phyloP scores from a whole-genome alignment of 2,888 invertebrate genomes.

The Sympetrum striolatum region DNA sequence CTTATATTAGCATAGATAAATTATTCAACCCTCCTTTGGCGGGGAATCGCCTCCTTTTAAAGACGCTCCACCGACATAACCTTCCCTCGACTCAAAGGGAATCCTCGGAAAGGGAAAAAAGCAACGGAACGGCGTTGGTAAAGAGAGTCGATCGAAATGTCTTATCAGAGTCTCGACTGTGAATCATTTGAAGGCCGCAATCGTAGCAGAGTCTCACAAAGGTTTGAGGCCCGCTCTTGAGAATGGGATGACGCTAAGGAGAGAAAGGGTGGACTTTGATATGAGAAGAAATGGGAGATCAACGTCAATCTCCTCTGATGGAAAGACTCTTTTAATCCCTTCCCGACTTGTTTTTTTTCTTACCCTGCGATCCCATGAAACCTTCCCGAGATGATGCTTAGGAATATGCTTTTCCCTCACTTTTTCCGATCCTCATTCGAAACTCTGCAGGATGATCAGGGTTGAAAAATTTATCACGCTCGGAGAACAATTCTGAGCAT shows the following conservation, averaged over 20 bases:
- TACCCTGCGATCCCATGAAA: background rate
- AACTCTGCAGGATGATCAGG: too few relatives aligned
- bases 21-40: background rate
- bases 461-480: too few relatives aligned
- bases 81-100: background rate
- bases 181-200: background rate
- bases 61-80: background rate
- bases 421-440: too few relatives aligned
- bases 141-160: background rate
- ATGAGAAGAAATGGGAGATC: background rate
- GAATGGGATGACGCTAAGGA: background rate
- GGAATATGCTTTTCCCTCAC: too few relatives aligned
- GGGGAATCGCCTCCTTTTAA: background rate
- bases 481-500: too few relatives aligned
- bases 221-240: background rate
- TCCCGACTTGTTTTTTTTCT: background rate
- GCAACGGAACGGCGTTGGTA: background rate
- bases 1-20: background rate
- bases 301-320: background rate
- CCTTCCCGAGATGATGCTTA: too few relatives aligned
- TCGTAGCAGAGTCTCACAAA: background rate
- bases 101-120: background rate
- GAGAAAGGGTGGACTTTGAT: too few relatives aligned
- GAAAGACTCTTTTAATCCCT: background rate
- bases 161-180: background rate